Evolutionary conservation across 2,888 invertebrate species (phyloP).

Genomic region (Ormyrus pomaceus): DNA sequence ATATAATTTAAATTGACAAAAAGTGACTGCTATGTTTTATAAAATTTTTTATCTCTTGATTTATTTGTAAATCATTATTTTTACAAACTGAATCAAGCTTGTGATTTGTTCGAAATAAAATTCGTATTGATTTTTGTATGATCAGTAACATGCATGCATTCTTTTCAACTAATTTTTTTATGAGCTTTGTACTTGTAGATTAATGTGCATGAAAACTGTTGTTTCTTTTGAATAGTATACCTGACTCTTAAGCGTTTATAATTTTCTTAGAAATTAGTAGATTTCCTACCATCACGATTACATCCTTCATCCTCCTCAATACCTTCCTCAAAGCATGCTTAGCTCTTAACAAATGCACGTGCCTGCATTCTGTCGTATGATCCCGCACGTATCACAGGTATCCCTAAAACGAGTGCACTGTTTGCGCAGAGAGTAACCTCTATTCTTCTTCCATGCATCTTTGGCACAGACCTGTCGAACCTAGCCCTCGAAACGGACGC

Average conservation of each 20-base stretch:
- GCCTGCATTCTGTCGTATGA: constrained; percentile 53
- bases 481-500: constrained; percentile 84
- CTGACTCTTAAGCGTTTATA: too few species aligned
- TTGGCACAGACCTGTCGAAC: constrained; percentile 83
- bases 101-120: background rate
- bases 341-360: constrained; percentile 55
- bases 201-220: too few species aligned
- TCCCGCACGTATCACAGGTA: constrained; percentile 26
- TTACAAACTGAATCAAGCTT: constrained; percentile 25
- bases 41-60: too few species aligned
- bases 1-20: too few species aligned
- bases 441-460: constrained; percentile 15
- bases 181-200: too few species aligned
- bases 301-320: too few species aligned
- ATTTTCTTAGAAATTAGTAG: too few species aligned
- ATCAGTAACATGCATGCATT: background rate
- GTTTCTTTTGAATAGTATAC: too few species aligned
- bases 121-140: background rate
- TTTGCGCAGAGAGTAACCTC: too few species aligned
- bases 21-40: too few species aligned
- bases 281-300: too few species aligned
- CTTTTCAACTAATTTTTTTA: background rate
- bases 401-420: background rate
- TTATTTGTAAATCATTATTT: background rate
- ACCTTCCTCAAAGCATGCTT: constrained; percentile 15